phyloP scores from a whole-genome alignment of 1,140 invertebrate genomes.

The Chymomyza costata region DNA sequence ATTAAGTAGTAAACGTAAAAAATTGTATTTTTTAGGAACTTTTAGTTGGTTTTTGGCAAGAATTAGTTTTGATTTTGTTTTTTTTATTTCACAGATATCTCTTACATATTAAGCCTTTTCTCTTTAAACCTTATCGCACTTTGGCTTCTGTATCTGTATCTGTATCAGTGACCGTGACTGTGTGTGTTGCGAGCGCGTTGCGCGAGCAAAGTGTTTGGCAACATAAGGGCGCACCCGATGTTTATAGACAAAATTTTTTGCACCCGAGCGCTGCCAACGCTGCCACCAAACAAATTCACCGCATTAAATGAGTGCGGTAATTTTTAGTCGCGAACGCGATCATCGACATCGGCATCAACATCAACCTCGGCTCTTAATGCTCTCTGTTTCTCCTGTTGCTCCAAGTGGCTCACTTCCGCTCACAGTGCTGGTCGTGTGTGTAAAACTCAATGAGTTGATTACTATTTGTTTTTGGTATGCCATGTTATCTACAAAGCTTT shows the following conservation, averaged over 20 bases:
- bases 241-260: conserved; percentile 51
- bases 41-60: conserved; percentile 3
- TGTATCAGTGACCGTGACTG: no score
- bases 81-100: conserved; percentile 10
- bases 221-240: conserved; percentile 58
- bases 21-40: conserved; percentile 23
- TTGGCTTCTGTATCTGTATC: no score
- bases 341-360: not conserved
- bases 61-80: not conserved
- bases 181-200: conserved; percentile 37
- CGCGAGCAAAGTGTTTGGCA: conserved; percentile 58
- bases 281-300: conserved; percentile 60
- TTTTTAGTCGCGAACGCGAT: conserved; percentile 41
- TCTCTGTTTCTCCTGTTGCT: no score
- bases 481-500: no score
- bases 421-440: no score
- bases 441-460: no score
- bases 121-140: no score
- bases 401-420: no score
- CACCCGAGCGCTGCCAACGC: conserved; percentile 44
- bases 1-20: no score
- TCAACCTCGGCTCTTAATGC: not conserved
- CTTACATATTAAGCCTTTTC: not conserved
- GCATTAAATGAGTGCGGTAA: no score
- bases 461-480: no score